Evolutionary conservation across 2,797 vertebrate genomes (phyloP).

Genomic region (Tokudaia tokunoshimensis): DNA sequence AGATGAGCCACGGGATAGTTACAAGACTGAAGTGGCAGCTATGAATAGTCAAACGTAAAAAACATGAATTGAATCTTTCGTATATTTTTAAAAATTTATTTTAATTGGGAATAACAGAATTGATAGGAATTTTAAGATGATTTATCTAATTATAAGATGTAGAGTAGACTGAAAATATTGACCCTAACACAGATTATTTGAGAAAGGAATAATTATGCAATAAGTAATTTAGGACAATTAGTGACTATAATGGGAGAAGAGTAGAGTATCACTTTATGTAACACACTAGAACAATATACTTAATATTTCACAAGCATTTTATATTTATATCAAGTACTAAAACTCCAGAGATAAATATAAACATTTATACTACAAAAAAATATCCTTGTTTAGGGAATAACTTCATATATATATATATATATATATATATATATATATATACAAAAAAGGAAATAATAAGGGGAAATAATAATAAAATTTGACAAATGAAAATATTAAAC

Average conservation of each 20-base stretch:
- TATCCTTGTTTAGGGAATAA: neutral
- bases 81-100: neutral
- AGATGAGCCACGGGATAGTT: neutral
- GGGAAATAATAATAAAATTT: neutral
- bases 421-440: neutral
- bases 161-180: neutral
- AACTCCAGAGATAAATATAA: conserved; percentile 2
- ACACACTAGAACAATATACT: conserved; percentile 11
- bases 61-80: conserved; percentile 30
- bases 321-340: neutral
- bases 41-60: neutral
- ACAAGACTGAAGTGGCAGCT: neutral
- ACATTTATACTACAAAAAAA: neutral
- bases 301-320: neutral
- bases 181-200: neutral
- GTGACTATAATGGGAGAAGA: neutral
- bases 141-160: neutral
- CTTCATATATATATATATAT: neutral
- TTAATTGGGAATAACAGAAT: conserved; percentile 2
- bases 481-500: neutral
- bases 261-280: neutral
- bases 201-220: neutral
- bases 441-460: neutral
- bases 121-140: conserved; percentile 2
- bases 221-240: neutral